Evolutionary conservation across 2,797 vertebrate genomes (phyloP).

Genomic region (Lepus oiostolus): DNA sequence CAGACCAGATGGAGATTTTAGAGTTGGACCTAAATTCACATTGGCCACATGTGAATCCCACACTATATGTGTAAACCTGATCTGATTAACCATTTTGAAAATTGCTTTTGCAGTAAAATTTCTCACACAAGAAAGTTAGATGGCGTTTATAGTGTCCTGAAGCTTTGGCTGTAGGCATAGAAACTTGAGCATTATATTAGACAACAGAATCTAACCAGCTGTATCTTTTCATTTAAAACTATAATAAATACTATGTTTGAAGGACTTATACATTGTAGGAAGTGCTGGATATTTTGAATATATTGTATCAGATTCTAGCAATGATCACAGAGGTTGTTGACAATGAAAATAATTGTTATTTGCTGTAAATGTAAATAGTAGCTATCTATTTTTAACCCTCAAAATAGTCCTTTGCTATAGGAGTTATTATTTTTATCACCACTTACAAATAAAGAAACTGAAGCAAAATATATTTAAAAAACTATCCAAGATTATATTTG

Average conservation of each 20-base stretch:
- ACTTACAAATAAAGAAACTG: background rate
- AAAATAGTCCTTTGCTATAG: background rate
- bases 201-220: background rate
- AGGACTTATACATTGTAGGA: background rate
- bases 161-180: background rate
- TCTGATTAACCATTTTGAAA: constrained; percentile 59
- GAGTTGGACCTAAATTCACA: constrained; percentile 51
- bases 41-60: constrained; percentile 53
- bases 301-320: background rate
- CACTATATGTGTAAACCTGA: constrained; percentile 41
- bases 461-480: background rate
- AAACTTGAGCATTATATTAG: background rate
- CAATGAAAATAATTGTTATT: background rate
- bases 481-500: background rate
- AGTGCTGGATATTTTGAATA: background rate
- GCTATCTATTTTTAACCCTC: background rate
- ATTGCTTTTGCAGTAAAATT: constrained; percentile 55
- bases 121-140: background rate
- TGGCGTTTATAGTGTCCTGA: background rate
- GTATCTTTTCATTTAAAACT: background rate
- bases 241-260: background rate
- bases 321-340: background rate
- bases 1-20: constrained; percentile 75
- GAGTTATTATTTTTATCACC: background rate
- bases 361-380: background rate